Base-by-base conservation (phyloP, 2,113 vertebrate genomes). In the Rhinoptilus africanus region DNA sequence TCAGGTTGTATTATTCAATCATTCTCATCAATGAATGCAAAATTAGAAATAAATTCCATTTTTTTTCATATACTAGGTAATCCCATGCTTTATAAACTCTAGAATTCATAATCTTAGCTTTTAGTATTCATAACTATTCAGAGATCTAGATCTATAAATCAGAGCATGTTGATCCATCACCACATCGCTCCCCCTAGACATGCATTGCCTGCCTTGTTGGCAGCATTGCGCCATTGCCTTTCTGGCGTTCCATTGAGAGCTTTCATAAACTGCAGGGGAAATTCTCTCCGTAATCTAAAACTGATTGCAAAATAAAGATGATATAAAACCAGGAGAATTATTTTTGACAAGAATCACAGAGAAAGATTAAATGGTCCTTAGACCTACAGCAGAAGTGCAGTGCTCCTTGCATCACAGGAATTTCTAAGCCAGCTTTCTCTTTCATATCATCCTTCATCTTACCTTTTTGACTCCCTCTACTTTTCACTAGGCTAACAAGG, bases 301-400 rank as follows among this genome's bases (percentile, higher is more conserved):
- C 34, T 81, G 73, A 75, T 86, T 95, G 43, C n/a, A 92, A 88
- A 94, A 88, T 76, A 91, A 91, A 87, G 47, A 67, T 96, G 54
- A 92, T 81, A 54, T 48, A 95, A 88, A 90, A 24, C 43, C 16
- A 66, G 28, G 3, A 3, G 4, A 77, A 88, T 83, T 93, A 35
- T 47, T 86, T 95, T 88, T 96, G 48, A 85, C 92, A 89, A 48
- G 59, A 74, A 48, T 66, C 41, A 77, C 72, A 71, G 35, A 57
- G 32, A 72, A 16, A 80, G 27, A 88, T 82, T 76, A 82, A 92
- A 76, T 51, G 13, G 6, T 62, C 45, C 54, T 77, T 66, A 84
- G 48, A 74, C 35, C 47, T 77, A 37, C 27, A 79, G 35, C 7
- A 53, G 43, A 88, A 90, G n/a, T 62, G 21, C 27, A 39, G 12